Base-by-base conservation (phyloP, 1,140 invertebrate species). In the Probaryconus sp. region DNA sequence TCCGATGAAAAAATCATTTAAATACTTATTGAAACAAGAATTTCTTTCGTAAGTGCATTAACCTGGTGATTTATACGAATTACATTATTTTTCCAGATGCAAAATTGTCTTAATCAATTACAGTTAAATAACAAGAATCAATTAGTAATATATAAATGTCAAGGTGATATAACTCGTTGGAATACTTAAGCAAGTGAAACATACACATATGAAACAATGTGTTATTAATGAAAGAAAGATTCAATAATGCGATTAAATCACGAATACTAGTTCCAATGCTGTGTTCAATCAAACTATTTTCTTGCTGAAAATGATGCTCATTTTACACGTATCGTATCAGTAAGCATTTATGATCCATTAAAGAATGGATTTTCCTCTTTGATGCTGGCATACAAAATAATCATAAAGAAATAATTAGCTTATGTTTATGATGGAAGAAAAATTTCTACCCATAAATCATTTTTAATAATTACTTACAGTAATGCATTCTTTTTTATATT, bases 131-230 rank as follows among this genome's bases (percentile, higher is more conserved):
- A 40, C 30, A 40, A 24, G 1, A 17, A 40, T 55, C 14, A 55
- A 55, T 40, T 55, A 40, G 1, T 17, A 55, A 16, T 26, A 45
- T 31, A 55, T 40, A 55, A 55, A 55, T 55, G 50, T 55, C 50
- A 55, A 55, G 50, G 50, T 55, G 24, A 16, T 5, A n/a, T 55
- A 55, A 55, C 24, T 11, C 20, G 30, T 55, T 40, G 21, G n/a
- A 55, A 40, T 51, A 38, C n/a, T n/a, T n/a, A n/a, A n/a, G n/a
- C n/a, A n/a, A n/a, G n/a, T n/a, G n/a, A n/a, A n/a, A n/a, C n/a
- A n/a, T n/a, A n/a, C n/a, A n/a, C n/a, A n/a, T n/a, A n/a, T n/a
- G 38, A 56, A 31, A 56, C 38, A 56, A 56, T 56, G 51, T 42
- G 2, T 56, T 38, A 56, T 43, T 16, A 56, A 53, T 38, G 7